Base-by-base conservation (phyloP, 2,888 invertebrate genomes). In the Sphaerophoria rueppellii region DNA sequence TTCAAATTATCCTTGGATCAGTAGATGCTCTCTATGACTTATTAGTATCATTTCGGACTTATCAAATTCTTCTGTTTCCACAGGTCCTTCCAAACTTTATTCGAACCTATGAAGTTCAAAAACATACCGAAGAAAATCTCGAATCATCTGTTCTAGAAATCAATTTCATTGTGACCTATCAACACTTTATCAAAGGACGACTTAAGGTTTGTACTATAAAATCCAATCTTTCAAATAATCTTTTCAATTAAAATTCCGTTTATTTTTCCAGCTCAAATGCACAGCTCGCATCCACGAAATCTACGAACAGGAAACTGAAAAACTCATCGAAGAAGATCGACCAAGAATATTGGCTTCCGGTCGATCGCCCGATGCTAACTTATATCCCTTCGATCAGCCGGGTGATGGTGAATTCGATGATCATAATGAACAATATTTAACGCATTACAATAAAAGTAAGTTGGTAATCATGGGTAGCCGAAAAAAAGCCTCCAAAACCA, bases 261-360 rank as follows among this genome's bases (percentile, higher is more conserved):
- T 11, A 34, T 48, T 35, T 4, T 16, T 69, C 7, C 73, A 92
- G 92, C 80, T 92, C 0, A 91, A 91, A 77, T 92, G 92, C 69
- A 89, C 90, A 12, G 92, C 92, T 6, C 89, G 90, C 43, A 91
- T 92, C 63, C 90, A 91, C 78, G 89, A 90, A 16, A 91, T 92
- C 54, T 92, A 92, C 86, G 90, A 90, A 7, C 91, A 91, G 74
- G 91, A 91, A 80, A 89, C 89, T 11, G 92, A 92, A 58, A 91
- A 91, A 81, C 73, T 89, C 2, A 89, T 92, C 34, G 92, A 92
- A 79, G 92, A 92, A 79, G 92, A 92, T 88, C 89, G 90, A 54
- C 92, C 92, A 4, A 89, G 91, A n/a, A 91, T 91, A 70, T 87
- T 92, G 80, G 92, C 92, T 9, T 91, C 92, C 0, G 92, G 92